A percentile compares a stretch with the other conserved stretches of the same genome.
Evolutionary conservation across 2,888 invertebrate species (phyloP).

Genomic region (Drosophila paramelanica): DNA sequence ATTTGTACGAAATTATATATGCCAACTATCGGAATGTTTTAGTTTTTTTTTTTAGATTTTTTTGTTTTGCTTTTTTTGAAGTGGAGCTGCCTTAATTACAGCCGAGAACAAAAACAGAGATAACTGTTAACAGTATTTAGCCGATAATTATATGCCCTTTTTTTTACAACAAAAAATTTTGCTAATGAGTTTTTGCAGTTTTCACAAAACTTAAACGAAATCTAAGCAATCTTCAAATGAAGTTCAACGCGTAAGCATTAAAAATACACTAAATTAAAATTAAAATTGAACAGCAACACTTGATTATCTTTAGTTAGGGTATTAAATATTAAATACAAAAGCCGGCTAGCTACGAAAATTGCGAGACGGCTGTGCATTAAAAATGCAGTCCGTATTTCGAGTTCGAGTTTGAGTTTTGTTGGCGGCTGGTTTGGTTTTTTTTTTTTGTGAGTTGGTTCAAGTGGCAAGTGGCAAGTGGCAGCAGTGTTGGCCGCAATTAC

Average conservation of each 20-base stretch:
- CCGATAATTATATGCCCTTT: constrained; percentile 23
- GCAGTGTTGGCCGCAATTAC: constrained; percentile 50
- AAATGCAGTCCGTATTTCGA: constrained; percentile 47
- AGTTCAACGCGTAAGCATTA: not conserved
- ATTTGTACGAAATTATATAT: constrained; percentile 39
- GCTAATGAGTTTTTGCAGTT: not conserved
- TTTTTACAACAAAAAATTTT: not conserved
- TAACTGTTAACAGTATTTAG: constrained; percentile 1
- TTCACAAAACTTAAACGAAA: not conserved
- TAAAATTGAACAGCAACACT: not conserved
- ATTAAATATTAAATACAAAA: constrained; percentile 17
- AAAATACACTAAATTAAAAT: not conserved
- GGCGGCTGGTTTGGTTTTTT: constrained; percentile 1
- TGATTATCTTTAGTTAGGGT: constrained; percentile 14
- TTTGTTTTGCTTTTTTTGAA: constrained; percentile 19
- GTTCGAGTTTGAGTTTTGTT: constrained; percentile 32
- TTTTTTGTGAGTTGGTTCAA: constrained; percentile 36
- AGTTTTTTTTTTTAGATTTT: not conserved
- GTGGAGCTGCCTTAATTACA: constrained; percentile 28
- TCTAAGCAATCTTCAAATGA: not conserved
- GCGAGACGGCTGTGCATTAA: constrained; percentile 25
- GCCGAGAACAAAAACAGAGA: constrained; percentile 12
- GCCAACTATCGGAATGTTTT: constrained; percentile 36
- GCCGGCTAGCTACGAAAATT: constrained; percentile 19
- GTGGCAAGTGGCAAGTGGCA: constrained; percentile 41